These are phyloP conservation scores for cattle (Bos taurus) DNA, from an alignment of 2,113 vertebrate genomes.

Conservation along the genomic window DNA sequence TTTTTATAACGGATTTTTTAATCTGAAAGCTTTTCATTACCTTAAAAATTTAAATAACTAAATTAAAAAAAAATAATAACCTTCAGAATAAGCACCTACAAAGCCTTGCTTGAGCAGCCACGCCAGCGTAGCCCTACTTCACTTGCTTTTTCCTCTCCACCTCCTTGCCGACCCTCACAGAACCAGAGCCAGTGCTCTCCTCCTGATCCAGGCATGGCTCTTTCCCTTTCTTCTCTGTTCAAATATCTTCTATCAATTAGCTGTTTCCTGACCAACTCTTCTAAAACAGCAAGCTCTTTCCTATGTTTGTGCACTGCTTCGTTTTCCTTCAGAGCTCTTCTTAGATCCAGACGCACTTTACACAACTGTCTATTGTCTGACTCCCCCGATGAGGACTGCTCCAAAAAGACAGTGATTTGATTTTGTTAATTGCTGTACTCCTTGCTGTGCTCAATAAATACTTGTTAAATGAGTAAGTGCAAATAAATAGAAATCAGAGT, in stretches of 20 bases:
- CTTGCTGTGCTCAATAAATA: not conserved
- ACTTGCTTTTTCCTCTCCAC: not conserved
- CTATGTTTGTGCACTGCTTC: not conserved
- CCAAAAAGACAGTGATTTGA: not conserved
- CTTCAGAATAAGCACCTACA: not conserved
- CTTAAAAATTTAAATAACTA: not conserved
- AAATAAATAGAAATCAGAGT: not conserved
- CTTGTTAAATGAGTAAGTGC: not conserved
- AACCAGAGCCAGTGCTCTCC: not conserved
- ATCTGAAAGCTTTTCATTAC: not conserved
- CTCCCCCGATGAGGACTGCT: not conserved
- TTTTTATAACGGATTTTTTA: not conserved
- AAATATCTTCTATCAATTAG: not conserved
- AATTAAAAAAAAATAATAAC: not conserved
- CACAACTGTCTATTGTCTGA: not conserved
- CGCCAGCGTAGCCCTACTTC: accelerated
- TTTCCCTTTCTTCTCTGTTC: not conserved
- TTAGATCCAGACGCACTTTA: not conserved
- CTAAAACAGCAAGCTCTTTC: not conserved
- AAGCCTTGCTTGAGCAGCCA: not conserved
- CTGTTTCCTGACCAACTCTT: not conserved
- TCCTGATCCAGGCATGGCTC: not conserved
- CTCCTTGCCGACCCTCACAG: not conserved
- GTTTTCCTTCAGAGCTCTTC: not conserved
- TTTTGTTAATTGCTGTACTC: not conserved